phyloP scores from a whole-genome alignment of 2,113 vertebrate species.

The Gallinago jamesoni region DNA sequence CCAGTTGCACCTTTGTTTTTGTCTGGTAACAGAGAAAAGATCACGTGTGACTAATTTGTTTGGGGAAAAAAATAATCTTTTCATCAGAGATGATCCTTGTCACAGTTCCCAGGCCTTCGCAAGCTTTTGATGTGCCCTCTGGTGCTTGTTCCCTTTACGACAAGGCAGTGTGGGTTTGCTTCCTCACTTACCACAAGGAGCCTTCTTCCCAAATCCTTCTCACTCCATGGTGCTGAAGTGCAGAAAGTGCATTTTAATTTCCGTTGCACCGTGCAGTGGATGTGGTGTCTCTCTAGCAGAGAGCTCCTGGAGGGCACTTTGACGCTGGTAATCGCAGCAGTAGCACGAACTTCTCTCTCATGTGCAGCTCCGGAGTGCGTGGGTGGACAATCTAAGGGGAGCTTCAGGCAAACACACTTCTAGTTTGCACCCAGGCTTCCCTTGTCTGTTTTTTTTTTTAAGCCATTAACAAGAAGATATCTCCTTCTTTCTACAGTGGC shows the following conservation, averaged over 20 bases:
- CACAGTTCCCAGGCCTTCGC: background rate
- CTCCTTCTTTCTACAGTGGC: background rate
- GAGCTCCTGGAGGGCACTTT: background rate
- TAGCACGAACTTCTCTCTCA: background rate
- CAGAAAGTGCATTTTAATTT: background rate
- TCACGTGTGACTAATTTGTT: background rate
- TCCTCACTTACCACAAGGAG: accelerated
- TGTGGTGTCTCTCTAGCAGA: background rate
- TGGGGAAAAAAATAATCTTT: background rate
- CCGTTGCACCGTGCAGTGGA: accelerated
- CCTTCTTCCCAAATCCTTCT: background rate
- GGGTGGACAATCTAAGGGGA: background rate
- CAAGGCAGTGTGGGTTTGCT: background rate
- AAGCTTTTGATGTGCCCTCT: background rate
- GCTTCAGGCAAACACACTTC: background rate
- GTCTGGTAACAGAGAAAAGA: background rate
- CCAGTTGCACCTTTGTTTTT: background rate
- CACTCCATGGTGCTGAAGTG: background rate
- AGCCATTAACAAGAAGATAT: background rate
- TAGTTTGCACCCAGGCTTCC: background rate
- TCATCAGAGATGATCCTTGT: background rate
- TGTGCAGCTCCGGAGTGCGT: accelerated
- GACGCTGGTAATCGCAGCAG: background rate
- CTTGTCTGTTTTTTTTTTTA: background rate
- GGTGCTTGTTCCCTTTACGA: background rate